Evolutionary conservation across 2,113 vertebrate species (phyloP), one percentile per base, ranked within the genome.

Genomic region (Catharus fuscescens): DNA sequence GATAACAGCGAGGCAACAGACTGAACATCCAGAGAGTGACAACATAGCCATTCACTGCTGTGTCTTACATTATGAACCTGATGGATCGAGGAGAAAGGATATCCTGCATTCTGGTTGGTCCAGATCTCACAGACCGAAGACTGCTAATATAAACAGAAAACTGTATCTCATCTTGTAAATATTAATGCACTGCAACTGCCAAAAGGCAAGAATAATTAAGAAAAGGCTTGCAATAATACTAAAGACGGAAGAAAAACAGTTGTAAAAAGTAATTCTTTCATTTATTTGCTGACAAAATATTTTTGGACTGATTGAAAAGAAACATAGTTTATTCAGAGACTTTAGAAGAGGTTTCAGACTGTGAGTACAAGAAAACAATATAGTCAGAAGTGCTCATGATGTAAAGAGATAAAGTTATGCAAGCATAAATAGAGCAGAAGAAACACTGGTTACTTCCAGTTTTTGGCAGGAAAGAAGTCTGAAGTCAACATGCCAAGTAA

Each of bases 31-130:
- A 97, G 53, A 88, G 95, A 97, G 96, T 74, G 96, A 97, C 96
- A 96, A 97, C 95, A 97, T 17, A 98, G 96, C 96, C 94, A 28
- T 97, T 96, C 65, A 98, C 91, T 87, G 1, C 93, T 92, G 94
- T 92, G 62, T 97, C 98, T 98, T 98, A 98, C 98, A 98, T 98
- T 98, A 98, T 98, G 98, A 93, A 98, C 98, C 98, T 98, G 98
- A 95, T 98, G 98, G 57, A 98, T 98, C 96, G 98, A 98, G 95
- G 98, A 97, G 98, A 98, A 98, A 98, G 98, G 98, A 97, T 98
- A 98, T 98, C 98, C 98, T 97, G 98, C 98, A 96, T 98, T 98
- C 98, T 98, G 98, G 98, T 98, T 98, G 88, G 97, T 98, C 98
- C 98, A 98, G 88, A 98, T 98, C 78, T 98, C 98, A 98, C 98